phyloP scores from a whole-genome alignment of 2,797 vertebrate species.

The Cirrhinus molitorella region DNA sequence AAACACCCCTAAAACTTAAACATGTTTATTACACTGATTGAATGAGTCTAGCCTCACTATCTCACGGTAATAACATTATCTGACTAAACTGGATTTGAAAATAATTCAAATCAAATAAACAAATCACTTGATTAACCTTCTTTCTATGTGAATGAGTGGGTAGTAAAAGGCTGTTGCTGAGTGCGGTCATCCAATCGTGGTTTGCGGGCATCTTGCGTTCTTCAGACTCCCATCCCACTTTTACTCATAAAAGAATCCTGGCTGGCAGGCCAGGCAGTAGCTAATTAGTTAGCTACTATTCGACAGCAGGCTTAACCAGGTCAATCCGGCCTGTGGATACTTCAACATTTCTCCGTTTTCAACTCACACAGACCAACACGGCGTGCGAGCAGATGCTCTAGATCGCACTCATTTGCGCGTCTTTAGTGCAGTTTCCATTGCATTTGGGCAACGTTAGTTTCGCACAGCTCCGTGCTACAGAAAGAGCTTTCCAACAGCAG shows the following conservation, averaged over 20 bases:
- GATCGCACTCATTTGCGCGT: slow-evolving; percentile 13
- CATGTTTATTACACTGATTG: not conserved
- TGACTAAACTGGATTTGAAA: slow-evolving; percentile 1
- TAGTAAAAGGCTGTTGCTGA: slow-evolving; percentile 17
- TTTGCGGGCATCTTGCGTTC: slow-evolving; percentile 51
- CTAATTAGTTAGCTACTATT: slow-evolving; percentile 54
- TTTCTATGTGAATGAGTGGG: not conserved
- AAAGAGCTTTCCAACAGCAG: slow-evolving; percentile 15
- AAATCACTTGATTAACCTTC: not conserved
- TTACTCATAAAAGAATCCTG: slow-evolving; percentile 50
- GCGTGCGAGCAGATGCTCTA: slow-evolving; percentile 5
- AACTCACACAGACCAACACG: not conserved
- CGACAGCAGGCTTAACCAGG: slow-evolving; percentile 41
- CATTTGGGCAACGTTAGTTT: slow-evolving; percentile 14
- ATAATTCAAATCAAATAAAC: not conserved
- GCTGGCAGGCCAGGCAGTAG: slow-evolving; percentile 58
- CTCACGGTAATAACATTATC: slow-evolving; percentile 2
- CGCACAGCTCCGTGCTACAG: slow-evolving; percentile 15
- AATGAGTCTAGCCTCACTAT: not conserved
- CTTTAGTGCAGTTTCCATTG: slow-evolving; percentile 16
- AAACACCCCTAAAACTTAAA: not conserved
- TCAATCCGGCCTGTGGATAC: slow-evolving; percentile 26
- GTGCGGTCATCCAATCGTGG: slow-evolving; percentile 45
- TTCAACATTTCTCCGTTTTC: slow-evolving; percentile 7
- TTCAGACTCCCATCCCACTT: slow-evolving; percentile 61